Evolutionary conservation across 2,888 invertebrate genomes (phyloP).

Genomic region (Podotricha telesiphe): DNA sequence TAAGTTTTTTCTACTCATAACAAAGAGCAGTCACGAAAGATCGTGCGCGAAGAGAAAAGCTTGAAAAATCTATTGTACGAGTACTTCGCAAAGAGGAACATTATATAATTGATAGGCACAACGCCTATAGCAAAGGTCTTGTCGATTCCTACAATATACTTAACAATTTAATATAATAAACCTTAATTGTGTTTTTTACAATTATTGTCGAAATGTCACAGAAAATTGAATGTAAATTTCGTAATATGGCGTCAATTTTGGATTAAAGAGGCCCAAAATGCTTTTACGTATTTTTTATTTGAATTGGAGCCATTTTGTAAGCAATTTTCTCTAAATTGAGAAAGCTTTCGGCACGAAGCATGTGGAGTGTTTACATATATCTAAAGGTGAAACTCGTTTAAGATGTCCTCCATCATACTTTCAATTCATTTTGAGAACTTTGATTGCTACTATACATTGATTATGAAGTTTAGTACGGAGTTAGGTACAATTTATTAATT

Average conservation of each 20-base stretch:
- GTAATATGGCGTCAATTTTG: conserved; percentile 39
- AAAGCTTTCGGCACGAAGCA: conserved; percentile 39
- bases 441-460: conserved; percentile 10
- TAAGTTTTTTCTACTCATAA: no score
- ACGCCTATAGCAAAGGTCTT: background rate
- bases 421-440: conserved; percentile 2
- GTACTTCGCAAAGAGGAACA: no score
- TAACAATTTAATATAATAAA: background rate
- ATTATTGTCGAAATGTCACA: conserved; percentile 19
- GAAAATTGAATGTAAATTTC: conserved; percentile 51
- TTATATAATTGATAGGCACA: background rate
- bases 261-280: conserved; percentile 48
- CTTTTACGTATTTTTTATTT: conserved; percentile 48
- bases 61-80: no score
- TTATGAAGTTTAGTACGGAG: no score
- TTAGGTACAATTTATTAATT: no score
- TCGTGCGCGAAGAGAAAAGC: no score
- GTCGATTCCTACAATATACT: background rate
- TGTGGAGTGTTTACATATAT: conserved; percentile 40
- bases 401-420: conserved; percentile 2
- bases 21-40: no score
- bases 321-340: conserved; percentile 46
- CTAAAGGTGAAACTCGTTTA: conserved; percentile 37
- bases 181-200: no score
- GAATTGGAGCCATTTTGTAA: conserved; percentile 44